phyloP scores from a whole-genome alignment of 2,797 vertebrate species.

The Anas georgica region DNA sequence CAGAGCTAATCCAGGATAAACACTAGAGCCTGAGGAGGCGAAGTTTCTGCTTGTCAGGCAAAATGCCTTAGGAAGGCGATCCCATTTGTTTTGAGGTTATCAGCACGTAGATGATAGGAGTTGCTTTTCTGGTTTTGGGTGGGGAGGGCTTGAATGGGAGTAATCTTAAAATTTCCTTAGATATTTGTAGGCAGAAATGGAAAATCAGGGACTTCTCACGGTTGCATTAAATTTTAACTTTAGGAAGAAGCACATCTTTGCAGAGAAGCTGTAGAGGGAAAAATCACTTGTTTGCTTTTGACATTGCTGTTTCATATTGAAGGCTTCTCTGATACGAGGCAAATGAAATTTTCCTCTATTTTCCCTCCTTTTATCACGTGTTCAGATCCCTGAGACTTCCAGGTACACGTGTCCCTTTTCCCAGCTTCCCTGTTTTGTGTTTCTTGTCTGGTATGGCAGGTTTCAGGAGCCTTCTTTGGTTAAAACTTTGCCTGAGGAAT shows the following conservation, averaged over 20 bases:
- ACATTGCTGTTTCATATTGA: background rate
- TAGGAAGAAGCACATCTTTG: background rate
- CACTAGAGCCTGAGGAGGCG: background rate
- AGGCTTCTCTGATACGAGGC: background rate
- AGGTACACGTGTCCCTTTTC: background rate
- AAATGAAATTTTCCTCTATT: background rate
- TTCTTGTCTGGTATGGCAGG: background rate
- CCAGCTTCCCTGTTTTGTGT: background rate
- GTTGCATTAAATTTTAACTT: rapidly evolving
- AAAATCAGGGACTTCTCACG: background rate
- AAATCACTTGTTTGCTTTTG: background rate
- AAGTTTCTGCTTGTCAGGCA: background rate
- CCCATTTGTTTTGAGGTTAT: background rate
- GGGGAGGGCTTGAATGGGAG: background rate
- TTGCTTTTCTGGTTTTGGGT: background rate
- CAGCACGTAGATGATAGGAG: background rate
- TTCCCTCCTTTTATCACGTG: background rate
- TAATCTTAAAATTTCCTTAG: background rate
- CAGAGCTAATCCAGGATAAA: background rate
- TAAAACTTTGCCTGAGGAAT: background rate
- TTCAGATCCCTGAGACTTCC: background rate
- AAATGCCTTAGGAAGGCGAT: background rate
- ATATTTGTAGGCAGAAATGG: background rate
- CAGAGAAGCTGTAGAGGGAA: background rate
- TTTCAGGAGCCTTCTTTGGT: background rate